Conservation (phyloP, 2,888 invertebrate species). For the Leptinotarsa rubiginosa region DNA sequence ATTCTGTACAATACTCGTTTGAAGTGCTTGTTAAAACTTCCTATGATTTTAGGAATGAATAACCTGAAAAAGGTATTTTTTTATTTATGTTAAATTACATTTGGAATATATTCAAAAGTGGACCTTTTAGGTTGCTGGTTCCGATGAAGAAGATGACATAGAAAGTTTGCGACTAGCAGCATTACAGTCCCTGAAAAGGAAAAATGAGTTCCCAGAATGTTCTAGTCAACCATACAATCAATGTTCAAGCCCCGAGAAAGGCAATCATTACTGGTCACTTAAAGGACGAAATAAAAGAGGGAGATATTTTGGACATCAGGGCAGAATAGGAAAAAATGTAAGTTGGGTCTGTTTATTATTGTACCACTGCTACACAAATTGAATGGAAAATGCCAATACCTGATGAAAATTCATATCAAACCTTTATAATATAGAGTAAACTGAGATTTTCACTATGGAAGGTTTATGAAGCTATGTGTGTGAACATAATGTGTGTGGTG, state of each 20-base stretch:
- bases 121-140: constrained; percentile 55
- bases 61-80: not conserved
- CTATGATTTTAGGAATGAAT: constrained; percentile 12
- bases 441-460: no score
- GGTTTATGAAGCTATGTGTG: no score
- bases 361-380: no score
- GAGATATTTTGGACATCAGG: constrained; percentile 46
- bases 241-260: constrained; percentile 23
- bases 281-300: constrained; percentile 47
- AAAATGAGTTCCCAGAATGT: constrained; percentile 36
- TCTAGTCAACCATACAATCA: constrained; percentile 10
- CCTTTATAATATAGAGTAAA: no score
- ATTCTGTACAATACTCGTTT: no score
- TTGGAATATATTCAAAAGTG: not conserved
- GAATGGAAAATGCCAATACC: no score
- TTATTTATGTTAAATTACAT: not conserved
- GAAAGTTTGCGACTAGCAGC: constrained; percentile 68
- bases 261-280: constrained; percentile 36
- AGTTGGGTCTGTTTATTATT: constrained; percentile 35
- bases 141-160: constrained; percentile 69
- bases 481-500: no score
- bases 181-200: constrained; percentile 64
- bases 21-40: not conserved
- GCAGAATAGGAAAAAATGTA: constrained; percentile 50
- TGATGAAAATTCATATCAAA: no score